Percentiles rank a stretch among this genome's conserved stretches.
These are phyloP conservation scores for Drosophila longiperda DNA, from an alignment of 2,888 invertebrate species.

Conservation along the genomic window DNA sequence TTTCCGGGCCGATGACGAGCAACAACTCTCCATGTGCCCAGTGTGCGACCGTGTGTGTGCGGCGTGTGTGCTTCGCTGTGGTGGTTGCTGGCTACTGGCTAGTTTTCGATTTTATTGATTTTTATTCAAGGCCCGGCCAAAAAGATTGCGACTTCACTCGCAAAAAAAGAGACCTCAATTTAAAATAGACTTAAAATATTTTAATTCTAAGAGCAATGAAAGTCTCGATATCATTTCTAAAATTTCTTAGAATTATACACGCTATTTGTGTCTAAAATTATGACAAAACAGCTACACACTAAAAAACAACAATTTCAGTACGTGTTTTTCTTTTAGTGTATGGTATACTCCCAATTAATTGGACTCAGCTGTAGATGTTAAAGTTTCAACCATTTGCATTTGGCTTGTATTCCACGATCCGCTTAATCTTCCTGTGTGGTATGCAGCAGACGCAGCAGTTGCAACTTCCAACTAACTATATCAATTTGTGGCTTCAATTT, in stretches of 20 bases:
- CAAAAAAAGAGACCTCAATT: neutral
- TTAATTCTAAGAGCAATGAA: neutral
- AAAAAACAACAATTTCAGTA: neutral
- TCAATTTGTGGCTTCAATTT: neutral
- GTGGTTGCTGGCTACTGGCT: slow-evolving; percentile 65
- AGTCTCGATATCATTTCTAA: neutral
- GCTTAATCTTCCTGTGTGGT: slow-evolving; percentile 11
- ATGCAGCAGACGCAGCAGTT: slow-evolving; percentile 16
- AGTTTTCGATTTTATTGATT: slow-evolving; percentile 79
- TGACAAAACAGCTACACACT: too few relatives aligned
- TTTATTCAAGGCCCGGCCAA: slow-evolving; percentile 63
- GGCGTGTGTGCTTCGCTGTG: slow-evolving; percentile 28
- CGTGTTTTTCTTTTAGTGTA: neutral
- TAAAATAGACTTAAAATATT: neutral
- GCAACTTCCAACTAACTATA: neutral
- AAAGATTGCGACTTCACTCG: slow-evolving; percentile 43
- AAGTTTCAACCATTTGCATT: slow-evolving; percentile 46
- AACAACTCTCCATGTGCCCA: slow-evolving; percentile 38
- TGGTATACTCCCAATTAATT: slow-evolving; percentile 48
- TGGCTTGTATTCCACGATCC: neutral
- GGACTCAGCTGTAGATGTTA: slow-evolving; percentile 34
- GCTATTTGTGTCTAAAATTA: too few relatives aligned
- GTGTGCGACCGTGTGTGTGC: slow-evolving; percentile 7
- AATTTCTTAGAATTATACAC: neutral
- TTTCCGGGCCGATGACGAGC: slow-evolving; percentile 49